A percentile compares a stretch with the other conserved stretches of the same genome.
Evolutionary conservation across 2,888 invertebrate species (phyloP).

Genomic region (Bugulina stolonifera): DNA sequence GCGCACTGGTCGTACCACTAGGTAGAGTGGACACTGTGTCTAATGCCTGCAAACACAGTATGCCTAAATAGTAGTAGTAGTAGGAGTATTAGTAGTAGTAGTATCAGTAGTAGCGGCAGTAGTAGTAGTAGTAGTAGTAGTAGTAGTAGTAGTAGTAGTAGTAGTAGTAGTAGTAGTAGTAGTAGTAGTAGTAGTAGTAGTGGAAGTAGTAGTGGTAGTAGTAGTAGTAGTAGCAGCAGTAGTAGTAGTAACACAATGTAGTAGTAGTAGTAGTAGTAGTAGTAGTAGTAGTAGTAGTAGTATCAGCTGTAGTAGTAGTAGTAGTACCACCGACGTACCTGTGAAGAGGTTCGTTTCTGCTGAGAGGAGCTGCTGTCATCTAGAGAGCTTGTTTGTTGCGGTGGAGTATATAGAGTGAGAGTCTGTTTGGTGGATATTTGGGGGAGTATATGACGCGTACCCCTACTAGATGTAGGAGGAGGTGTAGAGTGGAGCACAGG

Average conservation of each 20-base stretch:
- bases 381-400: too few species aligned
- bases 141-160: background rate
- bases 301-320: background rate
- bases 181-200: too few species aligned
- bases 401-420: constrained; percentile 13
- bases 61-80: background rate
- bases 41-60: background rate
- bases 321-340: background rate
- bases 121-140: background rate
- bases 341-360: constrained; percentile 8
- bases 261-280: too few species aligned
- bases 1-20: background rate
- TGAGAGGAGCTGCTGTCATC: too few species aligned
- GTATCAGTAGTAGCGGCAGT: too few species aligned
- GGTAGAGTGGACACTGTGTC: too few species aligned
- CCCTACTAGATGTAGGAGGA: background rate
- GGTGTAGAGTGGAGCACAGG: background rate
- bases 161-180: too few species aligned
- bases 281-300: too few species aligned
- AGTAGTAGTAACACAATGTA: too few species aligned
- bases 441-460: background rate
- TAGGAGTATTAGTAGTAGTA: too few species aligned
- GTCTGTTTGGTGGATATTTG: background rate
- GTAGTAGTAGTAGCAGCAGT: background rate
- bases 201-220: background rate